Base-by-base conservation (phyloP, 2,888 invertebrate species). In the Campoplex nolae region DNA sequence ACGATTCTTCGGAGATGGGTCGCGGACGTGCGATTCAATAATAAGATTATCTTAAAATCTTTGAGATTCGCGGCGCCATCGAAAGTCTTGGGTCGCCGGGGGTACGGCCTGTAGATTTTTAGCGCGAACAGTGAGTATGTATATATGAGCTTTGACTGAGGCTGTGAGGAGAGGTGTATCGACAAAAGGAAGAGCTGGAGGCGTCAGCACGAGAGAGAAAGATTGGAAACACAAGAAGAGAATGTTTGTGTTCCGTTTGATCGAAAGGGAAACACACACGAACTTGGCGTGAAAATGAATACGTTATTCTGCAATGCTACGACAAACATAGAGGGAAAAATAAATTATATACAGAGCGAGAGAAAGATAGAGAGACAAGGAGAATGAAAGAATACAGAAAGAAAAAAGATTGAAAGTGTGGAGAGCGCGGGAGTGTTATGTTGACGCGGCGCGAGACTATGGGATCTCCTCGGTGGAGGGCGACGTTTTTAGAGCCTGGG, bases 401-500 rank as follows among this genome's bases (percentile, higher is more conserved):
- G 35, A 48, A 79, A 68, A 76, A n/a, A 62, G 32, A 78, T 68
- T 23, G 74, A 82, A 54, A 45, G 67, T 62, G 67, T 54, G 74
- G 56, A 77, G 78, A 70, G 80, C 80, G 87, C 83, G 87, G 84
- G 82, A 83, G 89, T 84, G 85, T 87, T 85, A 88, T 86, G 88
- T 89, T 85, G 87, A 89, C 84, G 87, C 83, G 68, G 48, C 45
- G 62, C 58, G 70, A 80, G 71, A 83, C 84, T 85, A 87, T 73
- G 87, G 83, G 84, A 89, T 88, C 84, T 87, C 73, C 18, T 86
- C 76, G 83, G 85, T 51, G 68, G 75, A 83, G 71, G 76, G 54
- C 82, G 89, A 89, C 88, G 86, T 88, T 89, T 89, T 89, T 89
- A 89, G 88, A 89, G 88, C 88, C 86, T 88, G 89, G 84, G 88